Evolutionary conservation across 2,797 vertebrate species (phyloP).

Genomic region (Epinephelus awoara): DNA sequence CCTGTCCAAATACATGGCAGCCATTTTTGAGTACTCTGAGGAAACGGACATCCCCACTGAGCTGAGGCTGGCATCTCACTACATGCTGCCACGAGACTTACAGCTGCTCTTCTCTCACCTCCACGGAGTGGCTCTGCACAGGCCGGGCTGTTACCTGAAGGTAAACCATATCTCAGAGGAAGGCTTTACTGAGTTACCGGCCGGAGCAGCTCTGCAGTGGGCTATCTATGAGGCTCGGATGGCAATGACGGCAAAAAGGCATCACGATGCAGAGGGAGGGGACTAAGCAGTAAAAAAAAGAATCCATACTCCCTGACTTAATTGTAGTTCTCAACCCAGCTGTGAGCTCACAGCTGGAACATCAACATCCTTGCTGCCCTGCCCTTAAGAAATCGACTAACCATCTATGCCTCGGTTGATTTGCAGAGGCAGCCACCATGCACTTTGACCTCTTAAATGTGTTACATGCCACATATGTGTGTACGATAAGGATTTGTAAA

Average conservation of each 20-base stretch:
- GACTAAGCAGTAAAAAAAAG: neutral
- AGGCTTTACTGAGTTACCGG: conserved; percentile 73
- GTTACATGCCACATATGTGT: conserved; percentile 19
- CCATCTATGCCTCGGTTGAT: neutral
- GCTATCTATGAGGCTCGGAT: conserved; percentile 78
- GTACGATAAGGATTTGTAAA: conserved; percentile 38
- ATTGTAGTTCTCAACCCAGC: neutral
- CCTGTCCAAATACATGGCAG: conserved; percentile 86
- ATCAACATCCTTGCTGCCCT: neutral
- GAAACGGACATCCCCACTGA: conserved; percentile 80
- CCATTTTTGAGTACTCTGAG: conserved; percentile 83
- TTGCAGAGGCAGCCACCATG: neutral
- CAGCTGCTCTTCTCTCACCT: conserved; percentile 86
- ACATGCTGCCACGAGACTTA: conserved; percentile 80
- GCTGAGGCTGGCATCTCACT: conserved; percentile 81
- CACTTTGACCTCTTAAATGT: conserved; percentile 39
- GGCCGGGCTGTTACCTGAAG: conserved; percentile 80
- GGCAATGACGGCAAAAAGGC: conserved; percentile 27
- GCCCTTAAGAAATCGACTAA: neutral
- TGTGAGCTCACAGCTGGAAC: neutral
- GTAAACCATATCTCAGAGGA: conserved; percentile 82
- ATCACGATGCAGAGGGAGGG: neutral
- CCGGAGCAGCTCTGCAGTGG: conserved; percentile 79
- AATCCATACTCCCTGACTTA: neutral
- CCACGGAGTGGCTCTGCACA: conserved; percentile 81